A percentile compares a stretch with the other conserved stretches of the same genome.
These are phyloP conservation scores for Poeciliopsis turrubarensis DNA, from an alignment of 2,113 vertebrate genomes.

Conservation along the genomic window DNA sequence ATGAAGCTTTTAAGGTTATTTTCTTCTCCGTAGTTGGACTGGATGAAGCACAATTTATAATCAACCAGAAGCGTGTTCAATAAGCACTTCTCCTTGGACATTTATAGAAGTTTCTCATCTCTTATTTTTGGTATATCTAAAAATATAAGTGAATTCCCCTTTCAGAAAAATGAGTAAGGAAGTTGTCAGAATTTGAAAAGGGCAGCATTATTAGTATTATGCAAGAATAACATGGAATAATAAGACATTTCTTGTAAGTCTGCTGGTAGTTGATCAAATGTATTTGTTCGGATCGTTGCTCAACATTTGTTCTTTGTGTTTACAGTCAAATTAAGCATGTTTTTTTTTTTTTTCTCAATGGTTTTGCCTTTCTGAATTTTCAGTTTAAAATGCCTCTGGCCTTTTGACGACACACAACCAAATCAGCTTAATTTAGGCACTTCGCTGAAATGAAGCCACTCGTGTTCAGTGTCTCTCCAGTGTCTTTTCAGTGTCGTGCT, in stretches of 20 bases:
- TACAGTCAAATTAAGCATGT: background rate
- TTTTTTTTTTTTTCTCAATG: background rate
- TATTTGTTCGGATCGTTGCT: background rate
- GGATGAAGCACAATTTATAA: slow-evolving; percentile 81
- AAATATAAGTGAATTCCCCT: background rate
- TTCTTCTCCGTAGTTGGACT: slow-evolving; percentile 64
- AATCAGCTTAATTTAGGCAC: slow-evolving; percentile 34
- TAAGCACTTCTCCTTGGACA: slow-evolving; percentile 68
- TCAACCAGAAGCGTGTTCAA: slow-evolving; percentile 79
- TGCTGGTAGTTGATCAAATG: background rate
- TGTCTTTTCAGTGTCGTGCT: slow-evolving; percentile 82
- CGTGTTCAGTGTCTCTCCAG: slow-evolving; percentile 29
- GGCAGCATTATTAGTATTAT: background rate
- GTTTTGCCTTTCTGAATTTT: background rate
- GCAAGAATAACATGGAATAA: background rate
- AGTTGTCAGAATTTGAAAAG: background rate
- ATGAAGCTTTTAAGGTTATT: slow-evolving; percentile 53
- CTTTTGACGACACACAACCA: slow-evolving; percentile 17
- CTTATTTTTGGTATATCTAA: background rate
- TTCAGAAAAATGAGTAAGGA: background rate
- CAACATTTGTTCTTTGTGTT: slow-evolving; percentile 30
- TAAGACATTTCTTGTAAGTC: slow-evolving; percentile 11
- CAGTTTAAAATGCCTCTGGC: background rate
- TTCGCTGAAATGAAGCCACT: slow-evolving; percentile 80
- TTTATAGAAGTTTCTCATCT: background rate